phyloP scores from a whole-genome alignment of 2,113 vertebrate genomes.

The Sander vitreus region DNA sequence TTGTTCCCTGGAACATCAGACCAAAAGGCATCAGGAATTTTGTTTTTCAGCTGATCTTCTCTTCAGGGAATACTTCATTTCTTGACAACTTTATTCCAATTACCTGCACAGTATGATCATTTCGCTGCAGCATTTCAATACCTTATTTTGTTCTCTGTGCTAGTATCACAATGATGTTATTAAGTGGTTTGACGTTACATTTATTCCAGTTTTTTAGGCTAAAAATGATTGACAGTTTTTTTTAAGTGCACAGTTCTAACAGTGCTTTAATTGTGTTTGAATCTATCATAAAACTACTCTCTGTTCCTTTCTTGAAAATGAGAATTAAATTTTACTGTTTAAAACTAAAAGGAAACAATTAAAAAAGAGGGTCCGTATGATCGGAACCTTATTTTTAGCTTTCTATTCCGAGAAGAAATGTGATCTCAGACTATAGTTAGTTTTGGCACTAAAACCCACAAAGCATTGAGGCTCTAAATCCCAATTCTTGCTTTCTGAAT shows the following conservation, averaged over 20 bases:
- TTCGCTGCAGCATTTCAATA: conserved; percentile 19
- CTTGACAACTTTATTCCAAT: conserved; percentile 63
- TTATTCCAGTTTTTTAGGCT: background rate
- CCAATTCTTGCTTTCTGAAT: conserved; percentile 31
- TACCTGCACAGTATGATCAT: conserved; percentile 45
- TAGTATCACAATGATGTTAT: conserved; percentile 5
- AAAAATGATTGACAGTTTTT: background rate
- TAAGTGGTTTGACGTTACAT: conserved; percentile 6
- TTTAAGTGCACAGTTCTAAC: background rate
- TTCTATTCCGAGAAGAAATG: conserved; percentile 51
- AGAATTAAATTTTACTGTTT: conserved; percentile 19
- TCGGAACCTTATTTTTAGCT: conserved; percentile 51
- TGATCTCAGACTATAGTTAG: conserved; percentile 48
- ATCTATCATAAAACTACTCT: background rate
- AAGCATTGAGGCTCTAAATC: conserved; percentile 41
- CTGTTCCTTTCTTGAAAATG: background rate
- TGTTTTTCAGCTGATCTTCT: conserved; percentile 31
- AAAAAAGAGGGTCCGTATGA: conserved; percentile 20
- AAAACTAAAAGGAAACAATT: conserved; percentile 19
- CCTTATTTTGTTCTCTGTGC: background rate
- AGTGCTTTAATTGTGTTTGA: background rate
- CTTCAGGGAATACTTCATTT: conserved; percentile 40
- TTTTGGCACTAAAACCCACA: conserved; percentile 51
- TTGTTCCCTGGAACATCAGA: conserved; percentile 60
- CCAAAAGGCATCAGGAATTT: conserved; percentile 31